Evolutionary conservation across 35 echinoderm and acorn worm species (phyloP), one percentile per base, ranked within the genome.

Genomic region (Hemicentrotus pulcherrimus): DNA sequence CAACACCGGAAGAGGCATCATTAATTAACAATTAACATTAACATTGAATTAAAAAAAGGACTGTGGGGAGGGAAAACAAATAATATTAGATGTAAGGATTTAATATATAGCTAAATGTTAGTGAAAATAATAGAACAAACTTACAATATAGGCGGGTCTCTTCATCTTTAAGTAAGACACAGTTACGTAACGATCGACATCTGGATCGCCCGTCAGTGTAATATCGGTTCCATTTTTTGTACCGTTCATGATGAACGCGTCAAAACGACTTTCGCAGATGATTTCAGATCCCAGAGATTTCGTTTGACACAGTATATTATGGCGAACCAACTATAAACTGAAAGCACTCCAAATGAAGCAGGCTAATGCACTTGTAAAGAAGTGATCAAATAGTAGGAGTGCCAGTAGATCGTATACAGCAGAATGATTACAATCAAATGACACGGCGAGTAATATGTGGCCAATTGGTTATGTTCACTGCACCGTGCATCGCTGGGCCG

Each of bases 141-240:
- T 78, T 78, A 78, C 65, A n/a, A 78, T 78, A 18, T 78, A 90
- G 33, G 32, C 32, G 8, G 88, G 88, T 2, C 88, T 33, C 46
- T 90, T 90, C 88, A 90, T 90, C 88, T 90, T 90, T 5, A 47
- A 18, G n/a, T 90, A 90, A 16, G 88, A 90, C 88, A 90, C 88
- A 5, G 88, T 32, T 15, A 90, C 88, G 19, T 90, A 90, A 47
- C 88, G 88, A 90, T 90, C n/a, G 31, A 90, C 46, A 47, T 90
- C 46, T 7, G 19, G 9, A 45, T 33, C 4, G 24, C 24, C 86
- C n/a, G 33, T 88, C 86, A 19, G 19, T 31, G 86, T 28, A 11
- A 35, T 88, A 14, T 88, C n/a, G 11, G 86, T 88, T 28, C 86
- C 88, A 22, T 47, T 18, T 8, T 19, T 47, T 47, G 88, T 45